Evolutionary conservation across 2,888 invertebrate genomes (phyloP).

Genomic region (Bimastos eiseni): DNA sequence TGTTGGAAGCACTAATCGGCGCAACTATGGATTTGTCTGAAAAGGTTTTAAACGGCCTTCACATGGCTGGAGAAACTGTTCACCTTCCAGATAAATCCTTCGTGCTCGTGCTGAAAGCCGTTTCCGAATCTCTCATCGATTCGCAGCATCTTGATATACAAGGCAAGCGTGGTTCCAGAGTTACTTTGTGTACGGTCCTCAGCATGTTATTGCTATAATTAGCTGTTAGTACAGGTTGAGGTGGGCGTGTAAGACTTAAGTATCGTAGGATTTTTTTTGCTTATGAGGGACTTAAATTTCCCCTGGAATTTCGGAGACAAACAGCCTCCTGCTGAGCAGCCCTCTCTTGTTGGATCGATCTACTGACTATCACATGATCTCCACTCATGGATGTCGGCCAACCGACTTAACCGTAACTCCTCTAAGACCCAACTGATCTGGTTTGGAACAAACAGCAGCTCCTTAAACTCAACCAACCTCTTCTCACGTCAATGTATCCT

Average conservation of each 20-base stretch:
- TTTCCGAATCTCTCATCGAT: neutral
- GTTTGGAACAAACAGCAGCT: too few species aligned
- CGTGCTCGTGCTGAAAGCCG: neutral
- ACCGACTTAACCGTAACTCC: too few species aligned
- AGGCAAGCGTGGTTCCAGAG: neutral
- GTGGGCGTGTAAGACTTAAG: neutral
- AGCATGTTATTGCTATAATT: neutral
- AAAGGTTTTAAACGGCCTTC: conserved; percentile 14
- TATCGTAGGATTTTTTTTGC: neutral
- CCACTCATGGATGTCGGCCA: too few species aligned
- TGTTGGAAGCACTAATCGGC: neutral
- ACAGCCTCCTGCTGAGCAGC: too few species aligned
- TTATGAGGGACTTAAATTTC: too few species aligned
- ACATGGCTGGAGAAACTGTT: conserved; percentile 17
- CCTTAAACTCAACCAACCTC: too few species aligned
- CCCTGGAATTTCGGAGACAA: too few species aligned
- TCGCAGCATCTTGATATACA: neutral
- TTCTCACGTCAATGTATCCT: too few species aligned
- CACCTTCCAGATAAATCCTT: conserved; percentile 17
- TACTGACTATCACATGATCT: too few species aligned
- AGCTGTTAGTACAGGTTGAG: neutral
- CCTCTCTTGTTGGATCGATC: too few species aligned
- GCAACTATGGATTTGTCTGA: neutral
- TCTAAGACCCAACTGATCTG: too few species aligned
- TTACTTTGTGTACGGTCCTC: neutral